A percentile compares a stretch with the other conserved stretches of the same genome.
These are phyloP conservation scores for Orthosia incerta DNA, from an alignment of 2,888 invertebrate species.

Conservation along the genomic window DNA sequence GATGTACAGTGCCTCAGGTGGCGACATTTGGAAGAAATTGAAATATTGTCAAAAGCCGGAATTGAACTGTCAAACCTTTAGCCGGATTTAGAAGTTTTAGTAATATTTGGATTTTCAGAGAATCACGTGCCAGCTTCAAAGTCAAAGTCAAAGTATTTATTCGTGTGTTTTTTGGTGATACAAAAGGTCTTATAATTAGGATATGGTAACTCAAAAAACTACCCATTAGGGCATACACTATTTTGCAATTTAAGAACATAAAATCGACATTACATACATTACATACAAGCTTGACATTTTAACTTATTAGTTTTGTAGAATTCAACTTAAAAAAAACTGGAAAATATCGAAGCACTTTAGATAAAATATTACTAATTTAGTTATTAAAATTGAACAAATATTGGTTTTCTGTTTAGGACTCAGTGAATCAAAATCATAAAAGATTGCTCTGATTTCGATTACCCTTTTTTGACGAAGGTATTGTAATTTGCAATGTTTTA, in stretches of 20 bases:
- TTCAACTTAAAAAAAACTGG: conserved; percentile 1
- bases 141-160: too few relatives aligned
- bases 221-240: too few relatives aligned
- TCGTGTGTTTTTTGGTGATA: too few relatives aligned
- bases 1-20: conserved; percentile 42
- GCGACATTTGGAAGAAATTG: conserved; percentile 43
- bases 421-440: background rate
- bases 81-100: conserved; percentile 1
- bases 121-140: background rate
- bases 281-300: conserved; percentile 11
- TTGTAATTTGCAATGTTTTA: background rate
- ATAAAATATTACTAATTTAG: background rate
- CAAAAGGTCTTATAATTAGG: too few relatives aligned
- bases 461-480: background rate
- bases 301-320: conserved; percentile 3
- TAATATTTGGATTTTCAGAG: conserved; percentile 16
- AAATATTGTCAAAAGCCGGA: conserved; percentile 52
- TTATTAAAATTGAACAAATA: too few relatives aligned
- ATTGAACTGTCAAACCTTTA: conserved; percentile 42
- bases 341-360: background rate
- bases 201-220: too few relatives aligned
- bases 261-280: too few relatives aligned
- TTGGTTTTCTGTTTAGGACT: background rate
- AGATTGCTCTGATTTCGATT: conserved; percentile 7
- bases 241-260: too few relatives aligned